Conservation (phyloP, 2,888 invertebrate species). For the Lasioglossum oenotherae region DNA sequence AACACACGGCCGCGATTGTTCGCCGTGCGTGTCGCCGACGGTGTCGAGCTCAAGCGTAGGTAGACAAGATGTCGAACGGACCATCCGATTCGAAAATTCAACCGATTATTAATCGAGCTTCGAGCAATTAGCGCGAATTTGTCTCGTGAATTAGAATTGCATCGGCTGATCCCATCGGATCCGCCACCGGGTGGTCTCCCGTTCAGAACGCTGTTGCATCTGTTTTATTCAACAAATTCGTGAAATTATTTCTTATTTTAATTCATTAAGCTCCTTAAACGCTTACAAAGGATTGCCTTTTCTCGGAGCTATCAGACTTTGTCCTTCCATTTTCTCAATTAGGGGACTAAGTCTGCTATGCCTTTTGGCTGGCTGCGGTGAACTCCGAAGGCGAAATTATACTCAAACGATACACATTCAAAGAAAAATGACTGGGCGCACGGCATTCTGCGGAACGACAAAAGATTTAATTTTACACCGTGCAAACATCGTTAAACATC, state of each 20-base stretch:
- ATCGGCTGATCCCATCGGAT: too few species aligned
- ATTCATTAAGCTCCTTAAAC: too few species aligned
- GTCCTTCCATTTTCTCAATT: too few species aligned
- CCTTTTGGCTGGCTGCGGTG: too few species aligned
- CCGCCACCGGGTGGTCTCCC: not conserved
- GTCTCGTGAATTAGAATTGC: not conserved
- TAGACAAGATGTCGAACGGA: constrained; percentile 8
- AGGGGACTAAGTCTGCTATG: too few species aligned
- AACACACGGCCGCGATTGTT: constrained; percentile 58
- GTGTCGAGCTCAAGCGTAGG: not conserved
- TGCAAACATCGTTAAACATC: not conserved
- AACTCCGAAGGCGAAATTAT: too few species aligned
- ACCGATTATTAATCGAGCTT: not conserved
- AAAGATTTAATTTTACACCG: not conserved
- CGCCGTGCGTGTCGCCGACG: constrained; percentile 19
- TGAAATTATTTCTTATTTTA: too few species aligned
- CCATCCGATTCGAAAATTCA: not conserved
- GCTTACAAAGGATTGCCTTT: too few species aligned
- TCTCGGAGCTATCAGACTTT: too few species aligned
- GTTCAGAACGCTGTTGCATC: too few species aligned
- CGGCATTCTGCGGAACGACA: not conserved
- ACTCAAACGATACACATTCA: not conserved
- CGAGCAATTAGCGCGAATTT: not conserved
- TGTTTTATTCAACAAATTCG: too few species aligned
- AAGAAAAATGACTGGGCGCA: not conserved